These are phyloP conservation scores for Heterodera filipjevi DNA, from an alignment of 2,888 invertebrate species.

Conservation along the genomic window DNA sequence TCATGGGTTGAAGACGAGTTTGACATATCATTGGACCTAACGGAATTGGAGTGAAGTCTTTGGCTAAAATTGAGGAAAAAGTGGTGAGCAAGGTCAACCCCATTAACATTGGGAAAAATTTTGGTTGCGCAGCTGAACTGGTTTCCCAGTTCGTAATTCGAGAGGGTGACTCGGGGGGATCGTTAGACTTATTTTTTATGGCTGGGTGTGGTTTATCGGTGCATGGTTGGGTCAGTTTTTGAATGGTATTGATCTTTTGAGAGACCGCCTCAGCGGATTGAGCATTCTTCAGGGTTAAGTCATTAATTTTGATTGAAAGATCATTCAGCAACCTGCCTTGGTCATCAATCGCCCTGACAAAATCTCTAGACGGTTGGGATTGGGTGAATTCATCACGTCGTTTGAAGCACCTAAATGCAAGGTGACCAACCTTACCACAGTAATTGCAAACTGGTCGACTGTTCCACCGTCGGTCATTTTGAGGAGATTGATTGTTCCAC, in stretches of 20 bases:
- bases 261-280: background rate
- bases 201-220: background rate
- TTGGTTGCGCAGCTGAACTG: background rate
- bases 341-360: background rate
- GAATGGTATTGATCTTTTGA: background rate
- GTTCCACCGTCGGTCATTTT: background rate
- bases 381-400: background rate
- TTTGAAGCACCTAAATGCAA: background rate
- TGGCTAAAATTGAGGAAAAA: background rate
- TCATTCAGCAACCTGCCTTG: background rate
- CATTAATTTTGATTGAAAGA: background rate
- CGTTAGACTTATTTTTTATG: background rate
- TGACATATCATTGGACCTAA: background rate
- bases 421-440: background rate
- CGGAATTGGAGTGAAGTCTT: background rate
- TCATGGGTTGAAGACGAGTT: background rate
- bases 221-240: background rate
- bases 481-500: background rate
- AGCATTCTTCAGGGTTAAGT: background rate
- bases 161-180: background rate
- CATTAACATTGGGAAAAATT: background rate
- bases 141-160: background rate
- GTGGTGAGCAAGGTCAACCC: background rate
- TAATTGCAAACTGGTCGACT: background rate
- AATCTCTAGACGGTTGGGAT: too few species aligned